Base-by-base conservation (phyloP, 2,888 invertebrate genomes). In the Synergus itoensis region DNA sequence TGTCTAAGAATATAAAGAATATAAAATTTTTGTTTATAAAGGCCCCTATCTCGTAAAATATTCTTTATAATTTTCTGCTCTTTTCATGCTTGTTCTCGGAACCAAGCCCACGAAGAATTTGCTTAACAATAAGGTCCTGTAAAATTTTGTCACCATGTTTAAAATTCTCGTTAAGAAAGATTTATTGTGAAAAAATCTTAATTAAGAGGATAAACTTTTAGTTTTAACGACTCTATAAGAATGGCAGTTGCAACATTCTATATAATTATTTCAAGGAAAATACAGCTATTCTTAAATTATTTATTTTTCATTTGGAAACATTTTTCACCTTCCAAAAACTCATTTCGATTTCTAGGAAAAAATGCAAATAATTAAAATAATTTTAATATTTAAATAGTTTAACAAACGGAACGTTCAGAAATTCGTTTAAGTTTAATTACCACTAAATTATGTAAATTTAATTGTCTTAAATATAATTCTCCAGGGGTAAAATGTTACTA, bases 41-140 rank as follows among this genome's bases (percentile, higher is more conserved):
- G 73, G 53, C 73, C 73, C 69, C 53, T 73, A 73, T 73, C 36
- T 73, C 73, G 73, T 73, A 73, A 73, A 73, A 48, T 73, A 73
- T 12, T 73, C 36, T 53, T 73, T 53, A 73, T 73, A 11, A 73
- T 36, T 73, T 73, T 53, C 73, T 40, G 73, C 36, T 36, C 73
- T 36, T 73, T 73, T 73, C 53, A 73, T 73, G 73, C 48, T 36
- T 53, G 9, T 73, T 73, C 73, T n/a, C 53, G 48, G 73, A 48
- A 73, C 48, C 28, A 40, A 48, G 53, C 28, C 53, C 28, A 28
- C 36, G 11, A 73, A 36, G 48, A 11, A 73, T 73, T 73, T 53
- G 48, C 53, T 36, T 73, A 53, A 73, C 73, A 73, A 73, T 73
- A 73, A 48, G 73, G 53, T 45, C 14, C 36, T 73, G 16, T 12